Evolutionary conservation across 1,140 invertebrate species (phyloP).

Genomic region (Coenobita brevimanus): DNA sequence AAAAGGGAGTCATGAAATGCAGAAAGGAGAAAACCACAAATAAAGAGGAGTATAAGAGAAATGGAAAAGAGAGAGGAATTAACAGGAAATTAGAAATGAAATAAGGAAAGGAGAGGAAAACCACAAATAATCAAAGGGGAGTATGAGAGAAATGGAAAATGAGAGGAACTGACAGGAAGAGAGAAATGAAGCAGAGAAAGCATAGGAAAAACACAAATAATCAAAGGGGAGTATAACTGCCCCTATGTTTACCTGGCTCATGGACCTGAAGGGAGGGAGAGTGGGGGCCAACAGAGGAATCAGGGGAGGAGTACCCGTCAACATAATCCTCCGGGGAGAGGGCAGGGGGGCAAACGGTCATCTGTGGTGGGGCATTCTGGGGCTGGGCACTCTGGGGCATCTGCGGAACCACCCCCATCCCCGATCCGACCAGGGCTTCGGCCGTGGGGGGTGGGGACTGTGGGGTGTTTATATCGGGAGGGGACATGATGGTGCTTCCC

Average conservation of each 20-base stretch:
- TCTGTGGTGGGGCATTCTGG: neutral
- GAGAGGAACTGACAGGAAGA: neutral
- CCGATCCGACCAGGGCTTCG: slow-evolving; percentile 11
- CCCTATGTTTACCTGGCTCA: slow-evolving; percentile 41
- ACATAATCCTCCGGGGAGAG: slow-evolving; percentile 43
- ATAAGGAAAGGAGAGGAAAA: neutral
- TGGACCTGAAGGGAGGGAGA: slow-evolving; percentile 55
- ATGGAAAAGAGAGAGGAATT: too few species aligned
- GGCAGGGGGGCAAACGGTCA: slow-evolving; percentile 31
- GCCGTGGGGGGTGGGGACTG: slow-evolving; percentile 11
- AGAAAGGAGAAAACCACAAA: neutral
- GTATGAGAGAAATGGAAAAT: neutral
- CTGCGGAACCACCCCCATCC: slow-evolving; percentile 33
- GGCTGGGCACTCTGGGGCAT: neutral
- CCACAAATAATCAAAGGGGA: neutral
- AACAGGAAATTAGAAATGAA: neutral
- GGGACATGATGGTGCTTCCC: neutral
- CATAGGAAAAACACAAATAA: neutral
- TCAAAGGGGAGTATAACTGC: neutral
- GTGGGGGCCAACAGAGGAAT: slow-evolving; percentile 34
- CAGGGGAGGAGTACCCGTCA: slow-evolving; percentile 26
- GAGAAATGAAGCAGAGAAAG: neutral
- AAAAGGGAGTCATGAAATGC: neutral
- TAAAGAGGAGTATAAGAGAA: neutral
- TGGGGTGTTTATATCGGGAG: neutral